phyloP scores from a whole-genome alignment of 2,797 vertebrate genomes.

The Clarias pachynema region DNA sequence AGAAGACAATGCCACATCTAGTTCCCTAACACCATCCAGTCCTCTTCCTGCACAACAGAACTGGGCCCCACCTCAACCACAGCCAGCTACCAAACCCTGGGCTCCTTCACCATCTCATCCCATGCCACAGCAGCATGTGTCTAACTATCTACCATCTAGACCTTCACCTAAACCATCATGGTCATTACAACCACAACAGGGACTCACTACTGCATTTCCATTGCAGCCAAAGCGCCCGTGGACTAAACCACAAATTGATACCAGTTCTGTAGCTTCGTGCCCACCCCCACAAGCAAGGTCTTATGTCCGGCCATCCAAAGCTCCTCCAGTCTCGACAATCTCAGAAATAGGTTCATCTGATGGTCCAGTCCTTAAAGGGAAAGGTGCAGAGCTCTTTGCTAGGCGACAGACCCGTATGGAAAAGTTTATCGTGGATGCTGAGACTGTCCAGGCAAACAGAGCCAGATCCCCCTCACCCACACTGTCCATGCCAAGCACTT shows the following conservation, averaged over 20 bases:
- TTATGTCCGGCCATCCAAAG: constrained; percentile 67
- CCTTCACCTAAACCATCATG: constrained; percentile 66
- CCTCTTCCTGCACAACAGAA: constrained; percentile 59
- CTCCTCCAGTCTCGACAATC: constrained; percentile 66
- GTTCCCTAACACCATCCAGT: constrained; percentile 63
- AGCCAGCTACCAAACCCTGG: constrained; percentile 66
- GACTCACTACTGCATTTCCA: constrained; percentile 64
- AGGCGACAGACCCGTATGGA: constrained; percentile 94
- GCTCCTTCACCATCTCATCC: constrained; percentile 64
- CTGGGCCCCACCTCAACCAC: constrained; percentile 58
- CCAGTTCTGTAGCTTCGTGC: constrained; percentile 67
- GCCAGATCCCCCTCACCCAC: constrained; percentile 83
- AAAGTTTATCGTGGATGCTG: constrained; percentile 89
- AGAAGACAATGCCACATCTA: constrained; percentile 70
- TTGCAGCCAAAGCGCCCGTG: constrained; percentile 63
- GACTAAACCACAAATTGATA: constrained; percentile 61
- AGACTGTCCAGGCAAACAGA: constrained; percentile 84
- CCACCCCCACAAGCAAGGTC: constrained; percentile 63
- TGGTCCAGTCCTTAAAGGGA: constrained; percentile 82
- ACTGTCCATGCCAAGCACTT: constrained; percentile 87
- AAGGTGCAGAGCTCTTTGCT: constrained; percentile 90
- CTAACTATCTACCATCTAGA: constrained; percentile 59
- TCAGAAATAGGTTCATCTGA: constrained; percentile 69
- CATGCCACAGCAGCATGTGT: constrained; percentile 63
- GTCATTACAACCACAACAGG: constrained; percentile 67